Base-by-base conservation (phyloP, 2,113 vertebrate genomes). In the Anarhynchus alexandrinus region DNA sequence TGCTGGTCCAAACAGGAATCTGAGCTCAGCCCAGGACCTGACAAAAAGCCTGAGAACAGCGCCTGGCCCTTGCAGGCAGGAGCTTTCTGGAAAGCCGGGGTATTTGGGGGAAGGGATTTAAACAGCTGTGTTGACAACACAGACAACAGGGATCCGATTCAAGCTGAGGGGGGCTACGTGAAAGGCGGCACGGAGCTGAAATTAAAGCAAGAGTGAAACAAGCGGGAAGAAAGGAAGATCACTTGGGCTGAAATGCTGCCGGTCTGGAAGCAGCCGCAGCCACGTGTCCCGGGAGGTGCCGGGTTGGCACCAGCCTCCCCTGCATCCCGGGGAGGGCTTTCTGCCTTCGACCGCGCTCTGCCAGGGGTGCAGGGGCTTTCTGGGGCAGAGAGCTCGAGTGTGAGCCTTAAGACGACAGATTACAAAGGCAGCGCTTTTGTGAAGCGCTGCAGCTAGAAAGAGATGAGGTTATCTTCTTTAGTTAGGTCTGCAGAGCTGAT, bases 81-180 rank as follows among this genome's bases (percentile, higher is more conserved):
- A 71, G 83, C 64, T 74, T 51, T 91, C 62, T 90, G 93, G 77
- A 76, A 74, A 82, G 91, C 65, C 13, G 52, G 55, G 64, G 51
- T 29, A 59, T 82, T 34, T 65, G 86, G 34, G 80, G 90, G 86
- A 64, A 83, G 95, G 86, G 83, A 94, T 92, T 95, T 71, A n/a
- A 92, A 21, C 92, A 90, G 95, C 91, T 96, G 92, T 92, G 94
- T 93, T 93, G 93, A 88, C 92, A 96, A 13, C 57, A 42, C 55
- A 91, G 66, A 93, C 73, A 93, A 90, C 70, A 77, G 93, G 52
- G 58, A 93, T 82, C 59, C 61, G 86, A 76, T 87, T 79, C 69
- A 69, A 58, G 77, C 89, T 38, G 86, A 91, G 82, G 61, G 76
- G 96, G 86, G 40, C 80, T 96, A 91, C 49, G 57, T 94, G 97